Percentiles rank a stretch among this genome's conserved stretches.
These are phyloP conservation scores for Notamacropus eugenii DNA, from an alignment of 2,797 vertebrate species.

Conservation along the genomic window DNA sequence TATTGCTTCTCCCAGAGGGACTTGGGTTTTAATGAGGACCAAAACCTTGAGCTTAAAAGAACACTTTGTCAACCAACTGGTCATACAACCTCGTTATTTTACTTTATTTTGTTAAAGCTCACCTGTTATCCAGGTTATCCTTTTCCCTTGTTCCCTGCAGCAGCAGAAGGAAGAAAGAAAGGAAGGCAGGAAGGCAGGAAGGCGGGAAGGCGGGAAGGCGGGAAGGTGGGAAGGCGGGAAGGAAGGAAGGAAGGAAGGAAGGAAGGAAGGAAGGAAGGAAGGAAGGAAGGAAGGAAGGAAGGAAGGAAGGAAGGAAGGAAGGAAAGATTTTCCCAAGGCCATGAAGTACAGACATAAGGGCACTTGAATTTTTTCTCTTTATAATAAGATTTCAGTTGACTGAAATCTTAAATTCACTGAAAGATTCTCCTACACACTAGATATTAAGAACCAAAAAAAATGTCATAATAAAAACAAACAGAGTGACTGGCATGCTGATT, in stretches of 20 bases:
- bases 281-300: background rate
- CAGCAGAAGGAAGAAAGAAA: background rate
- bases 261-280: fast-evolving
- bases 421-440: background rate
- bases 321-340: too few species aligned
- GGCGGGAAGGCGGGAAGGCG: background rate
- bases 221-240: too few species aligned
- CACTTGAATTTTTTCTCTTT: too few species aligned
- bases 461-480: background rate
- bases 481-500: background rate
- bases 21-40: background rate
- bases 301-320: background rate
- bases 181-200: background rate
- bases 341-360: too few species aligned
- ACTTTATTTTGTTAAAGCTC: background rate
- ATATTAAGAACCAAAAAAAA: background rate
- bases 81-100: background rate
- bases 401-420: background rate
- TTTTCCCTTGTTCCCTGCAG: background rate
- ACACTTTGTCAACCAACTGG: background rate
- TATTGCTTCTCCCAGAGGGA: background rate
- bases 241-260: background rate
- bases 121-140: background rate
- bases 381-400: background rate
- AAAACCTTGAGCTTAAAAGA: background rate